Percentiles rank a stretch among this genome's conserved stretches.
Conservation (phyloP, 2,113 vertebrate species). For the Mirounga angustirostris region DNA sequence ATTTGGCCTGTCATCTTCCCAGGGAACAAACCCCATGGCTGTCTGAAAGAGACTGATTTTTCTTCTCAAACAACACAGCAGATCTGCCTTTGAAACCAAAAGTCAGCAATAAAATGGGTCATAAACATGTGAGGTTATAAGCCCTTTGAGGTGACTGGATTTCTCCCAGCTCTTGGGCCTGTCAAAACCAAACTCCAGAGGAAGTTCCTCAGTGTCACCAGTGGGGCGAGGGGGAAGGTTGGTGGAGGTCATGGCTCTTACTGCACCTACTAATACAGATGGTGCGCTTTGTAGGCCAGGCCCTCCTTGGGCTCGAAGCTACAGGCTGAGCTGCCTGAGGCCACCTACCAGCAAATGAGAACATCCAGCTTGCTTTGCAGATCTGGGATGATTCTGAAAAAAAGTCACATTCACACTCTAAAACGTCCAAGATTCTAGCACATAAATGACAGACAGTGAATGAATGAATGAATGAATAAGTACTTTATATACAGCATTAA, state of each 20-base stretch:
- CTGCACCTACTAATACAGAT: accelerated
- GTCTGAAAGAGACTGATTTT: constrained; percentile 51
- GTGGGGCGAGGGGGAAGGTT: neutral
- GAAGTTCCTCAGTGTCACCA: neutral
- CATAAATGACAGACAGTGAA: neutral
- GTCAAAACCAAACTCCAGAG: neutral
- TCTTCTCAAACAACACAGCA: constrained; percentile 44
- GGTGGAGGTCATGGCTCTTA: neutral
- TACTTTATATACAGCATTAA: neutral
- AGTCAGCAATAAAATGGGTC: constrained; percentile 61
- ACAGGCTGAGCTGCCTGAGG: neutral
- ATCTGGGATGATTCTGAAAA: constrained; percentile 32
- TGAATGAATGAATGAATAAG: neutral
- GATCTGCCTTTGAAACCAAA: constrained; percentile 38
- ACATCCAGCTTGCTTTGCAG: neutral
- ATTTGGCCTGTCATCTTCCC: constrained; percentile 80
- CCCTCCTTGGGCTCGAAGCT: neutral
- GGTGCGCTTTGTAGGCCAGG: neutral
- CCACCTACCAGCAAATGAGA: neutral
- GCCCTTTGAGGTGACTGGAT: neutral
- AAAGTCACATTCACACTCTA: neutral
- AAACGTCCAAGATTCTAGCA: constrained; percentile 1
- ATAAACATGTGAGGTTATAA: constrained; percentile 45
- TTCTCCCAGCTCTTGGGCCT: neutral
- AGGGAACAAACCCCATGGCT: constrained; percentile 69